These are phyloP conservation scores for Chaetura pelagica DNA, from an alignment of 2,113 vertebrate genomes.

Conservation along the genomic window DNA sequence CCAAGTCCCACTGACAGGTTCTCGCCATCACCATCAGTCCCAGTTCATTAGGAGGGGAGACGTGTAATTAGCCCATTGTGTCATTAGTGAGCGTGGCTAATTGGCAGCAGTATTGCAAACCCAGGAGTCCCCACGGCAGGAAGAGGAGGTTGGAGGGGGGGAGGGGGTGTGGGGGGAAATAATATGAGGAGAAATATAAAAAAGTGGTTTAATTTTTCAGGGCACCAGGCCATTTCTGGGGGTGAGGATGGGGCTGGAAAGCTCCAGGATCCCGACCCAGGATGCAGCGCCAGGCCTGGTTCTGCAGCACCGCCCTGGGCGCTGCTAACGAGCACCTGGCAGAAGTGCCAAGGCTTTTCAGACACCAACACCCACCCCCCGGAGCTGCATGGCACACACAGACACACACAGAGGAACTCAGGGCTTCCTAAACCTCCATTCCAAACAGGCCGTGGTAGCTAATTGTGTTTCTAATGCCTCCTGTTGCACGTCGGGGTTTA, in stretches of 20 bases:
- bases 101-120: background rate
- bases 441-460: background rate
- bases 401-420: background rate
- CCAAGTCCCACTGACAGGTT: background rate
- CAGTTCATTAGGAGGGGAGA: background rate
- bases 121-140: rapidly evolving
- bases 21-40: background rate
- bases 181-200: background rate
- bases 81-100: background rate
- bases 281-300: slow-evolving; percentile 42
- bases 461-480: background rate
- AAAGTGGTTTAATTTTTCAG: slow-evolving; percentile 1
- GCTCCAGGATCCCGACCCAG: slow-evolving; percentile 30
- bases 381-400: background rate
- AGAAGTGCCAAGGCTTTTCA: background rate
- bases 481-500: background rate
- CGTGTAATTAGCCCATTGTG: background rate
- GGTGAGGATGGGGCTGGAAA: slow-evolving; percentile 37
- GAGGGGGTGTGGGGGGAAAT: too few relatives aligned
- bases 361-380: background rate
- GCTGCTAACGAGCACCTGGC: background rate
- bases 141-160: rapidly evolving
- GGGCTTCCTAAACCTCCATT: background rate
- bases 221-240: slow-evolving; percentile 6
- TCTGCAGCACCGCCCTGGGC: background rate